Base-by-base conservation (phyloP, 2,888 invertebrate species). In the Cenopis cana region DNA sequence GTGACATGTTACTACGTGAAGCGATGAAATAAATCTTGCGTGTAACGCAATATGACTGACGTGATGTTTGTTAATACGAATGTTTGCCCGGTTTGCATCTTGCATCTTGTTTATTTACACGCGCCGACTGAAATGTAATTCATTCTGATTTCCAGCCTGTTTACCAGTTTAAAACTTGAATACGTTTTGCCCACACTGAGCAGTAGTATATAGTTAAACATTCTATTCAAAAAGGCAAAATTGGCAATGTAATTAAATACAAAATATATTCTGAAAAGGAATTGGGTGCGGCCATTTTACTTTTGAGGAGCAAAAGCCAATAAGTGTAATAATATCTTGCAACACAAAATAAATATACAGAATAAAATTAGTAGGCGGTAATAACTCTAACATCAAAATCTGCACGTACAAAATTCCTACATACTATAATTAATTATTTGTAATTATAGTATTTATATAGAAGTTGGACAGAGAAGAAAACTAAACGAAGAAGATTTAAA, bases 1-100 rank as follows among this genome's bases (percentile, higher is more conserved):
- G 20, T 11, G 50, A 36, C 50, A 38, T 10, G 49, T 56, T 56
- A 50, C 18, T 20, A 24, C 56, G 36, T 49, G 38, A 64, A 50
- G 41, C 14, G 18, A 62, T 56, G n/a, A 55, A 56, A 61, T 12
- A 36, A 33, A 24, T 12, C 10, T 38, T 49, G 24, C 38, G 50
- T 14, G 55, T 49, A 64, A 64, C 52, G 29, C 46, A 62, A 36
- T 56, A 24, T 70, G 50, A 61, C 49, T 62, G 33, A 52, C 57
- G 33, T 29, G 36, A 11, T 59, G 54, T 54, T 59, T 59, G 46
- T 65, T 59, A 38, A 24, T 33, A 54, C 65, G 52, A 70, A 60
- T 33, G 59, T 65, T 46, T 54, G 54, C 46, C 57, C 59, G 59
- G 57, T 52, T 59, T 46, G 41, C 14, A 18, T 41, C 38, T 50